These are phyloP conservation scores for Neogobius melanostomus DNA, from an alignment of 2,113 vertebrate genomes.

Conservation along the genomic window DNA sequence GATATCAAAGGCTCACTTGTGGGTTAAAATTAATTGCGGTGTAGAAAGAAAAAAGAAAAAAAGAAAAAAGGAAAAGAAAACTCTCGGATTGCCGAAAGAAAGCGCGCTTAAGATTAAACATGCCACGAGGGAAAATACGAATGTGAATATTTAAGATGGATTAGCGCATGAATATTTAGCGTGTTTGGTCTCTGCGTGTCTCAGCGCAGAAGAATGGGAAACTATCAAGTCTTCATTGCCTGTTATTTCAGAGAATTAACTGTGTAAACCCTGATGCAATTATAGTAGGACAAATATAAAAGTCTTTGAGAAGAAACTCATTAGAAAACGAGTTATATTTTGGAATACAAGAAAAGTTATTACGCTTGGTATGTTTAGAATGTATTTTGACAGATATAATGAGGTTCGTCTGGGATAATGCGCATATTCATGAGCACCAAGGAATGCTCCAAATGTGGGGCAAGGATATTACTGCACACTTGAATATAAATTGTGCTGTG, in stretches of 20 bases:
- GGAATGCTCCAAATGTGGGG: no score
- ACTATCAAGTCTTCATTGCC: conserved; percentile 8
- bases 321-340: background rate
- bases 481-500: no score
- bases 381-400: conserved; percentile 13
- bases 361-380: background rate
- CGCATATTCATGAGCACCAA: background rate
- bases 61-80: conserved; percentile 2
- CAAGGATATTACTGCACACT: background rate
- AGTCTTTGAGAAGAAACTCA: background rate
- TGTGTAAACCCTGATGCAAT: background rate
- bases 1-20: conserved; percentile 45
- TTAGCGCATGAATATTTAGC: conserved; percentile 48
- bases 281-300: background rate
- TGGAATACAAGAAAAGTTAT: background rate
- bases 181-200: conserved; percentile 33
- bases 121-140: conserved; percentile 33
- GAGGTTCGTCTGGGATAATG: background rate
- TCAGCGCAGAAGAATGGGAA: conserved; percentile 10
- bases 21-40: conserved; percentile 52
- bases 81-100: conserved; percentile 20
- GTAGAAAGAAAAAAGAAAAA: conserved; percentile 14
- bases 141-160: conserved; percentile 54
- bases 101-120: conserved; percentile 46
- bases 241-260: conserved; percentile 16